Evolutionary conservation across 2,797 vertebrate species (phyloP).

Genomic region (Simalia tracyae): DNA sequence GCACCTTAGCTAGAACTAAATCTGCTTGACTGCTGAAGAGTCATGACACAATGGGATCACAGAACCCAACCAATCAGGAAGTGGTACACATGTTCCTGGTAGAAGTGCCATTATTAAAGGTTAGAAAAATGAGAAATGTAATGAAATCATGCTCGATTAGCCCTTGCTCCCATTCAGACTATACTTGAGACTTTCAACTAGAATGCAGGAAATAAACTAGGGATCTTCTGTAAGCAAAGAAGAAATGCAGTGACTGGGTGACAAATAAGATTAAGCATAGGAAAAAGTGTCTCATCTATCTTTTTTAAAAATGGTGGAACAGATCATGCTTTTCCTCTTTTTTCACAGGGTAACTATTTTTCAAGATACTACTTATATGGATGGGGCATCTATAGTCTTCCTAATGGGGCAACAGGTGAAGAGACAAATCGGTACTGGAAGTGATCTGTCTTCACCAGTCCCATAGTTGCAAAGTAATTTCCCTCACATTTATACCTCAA

Average conservation of each 20-base stretch:
- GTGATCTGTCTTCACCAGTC: neutral
- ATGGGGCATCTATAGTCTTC: no score
- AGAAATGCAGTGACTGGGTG: neutral
- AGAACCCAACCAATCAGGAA: neutral
- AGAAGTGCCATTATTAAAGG: neutral
- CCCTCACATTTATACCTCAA: neutral
- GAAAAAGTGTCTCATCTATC: neutral
- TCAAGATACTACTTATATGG: neutral
- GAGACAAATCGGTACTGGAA: neutral
- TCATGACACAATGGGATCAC: neutral
- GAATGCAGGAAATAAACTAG: neutral
- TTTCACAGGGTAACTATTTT: neutral
- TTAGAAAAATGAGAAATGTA: neutral
- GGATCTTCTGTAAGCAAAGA: neutral
- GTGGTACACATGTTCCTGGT: neutral
- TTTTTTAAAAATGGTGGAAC: neutral
- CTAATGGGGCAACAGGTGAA: neutral
- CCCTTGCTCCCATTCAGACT: neutral
- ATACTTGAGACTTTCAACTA: neutral
- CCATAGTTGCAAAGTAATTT: neutral
- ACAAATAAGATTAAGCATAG: neutral
- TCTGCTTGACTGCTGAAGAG: neutral
- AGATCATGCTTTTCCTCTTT: neutral
- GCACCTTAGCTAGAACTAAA: neutral
- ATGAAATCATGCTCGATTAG: neutral